Evolutionary conservation across 2,113 vertebrate genomes (phyloP).

Genomic region (Octodon degus): DNA sequence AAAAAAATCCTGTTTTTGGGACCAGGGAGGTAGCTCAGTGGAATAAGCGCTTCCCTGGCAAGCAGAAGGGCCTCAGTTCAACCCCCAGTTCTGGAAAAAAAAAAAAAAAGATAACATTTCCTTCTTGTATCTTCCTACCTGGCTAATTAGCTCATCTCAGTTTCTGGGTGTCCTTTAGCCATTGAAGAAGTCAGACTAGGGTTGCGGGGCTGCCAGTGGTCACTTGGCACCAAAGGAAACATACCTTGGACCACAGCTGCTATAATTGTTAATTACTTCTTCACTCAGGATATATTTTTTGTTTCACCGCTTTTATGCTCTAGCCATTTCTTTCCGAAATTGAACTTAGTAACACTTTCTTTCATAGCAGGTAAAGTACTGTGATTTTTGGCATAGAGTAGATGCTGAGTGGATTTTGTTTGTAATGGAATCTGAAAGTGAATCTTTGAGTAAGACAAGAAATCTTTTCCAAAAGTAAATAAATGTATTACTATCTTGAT

Average conservation of each 20-base stretch:
- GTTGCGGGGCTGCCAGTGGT: not conserved
- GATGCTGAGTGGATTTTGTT: slow-evolving; percentile 10
- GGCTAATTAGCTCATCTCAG: not conserved
- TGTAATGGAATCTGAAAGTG: not conserved
- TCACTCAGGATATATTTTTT: not conserved
- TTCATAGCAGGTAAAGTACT: not conserved
- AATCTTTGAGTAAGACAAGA: not conserved
- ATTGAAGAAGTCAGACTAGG: not conserved
- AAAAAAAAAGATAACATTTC: no score
- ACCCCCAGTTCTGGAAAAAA: no score
- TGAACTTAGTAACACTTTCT: not conserved
- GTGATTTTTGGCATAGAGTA: not conserved
- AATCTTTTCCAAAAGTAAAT: not conserved
- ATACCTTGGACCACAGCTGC: not conserved
- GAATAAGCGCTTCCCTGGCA: no score
- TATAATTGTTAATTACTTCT: not conserved
- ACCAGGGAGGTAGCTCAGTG: no score
- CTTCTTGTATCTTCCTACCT: not conserved
- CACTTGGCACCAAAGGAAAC: no score
- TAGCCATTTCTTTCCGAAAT: not conserved
- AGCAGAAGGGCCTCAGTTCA: no score
- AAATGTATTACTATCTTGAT: not conserved
- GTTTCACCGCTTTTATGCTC: not conserved
- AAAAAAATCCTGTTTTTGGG: no score
- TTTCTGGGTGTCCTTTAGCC: not conserved